Evolutionary conservation across 2,113 vertebrate species (phyloP).

Genomic region (Astur gentilis): DNA sequence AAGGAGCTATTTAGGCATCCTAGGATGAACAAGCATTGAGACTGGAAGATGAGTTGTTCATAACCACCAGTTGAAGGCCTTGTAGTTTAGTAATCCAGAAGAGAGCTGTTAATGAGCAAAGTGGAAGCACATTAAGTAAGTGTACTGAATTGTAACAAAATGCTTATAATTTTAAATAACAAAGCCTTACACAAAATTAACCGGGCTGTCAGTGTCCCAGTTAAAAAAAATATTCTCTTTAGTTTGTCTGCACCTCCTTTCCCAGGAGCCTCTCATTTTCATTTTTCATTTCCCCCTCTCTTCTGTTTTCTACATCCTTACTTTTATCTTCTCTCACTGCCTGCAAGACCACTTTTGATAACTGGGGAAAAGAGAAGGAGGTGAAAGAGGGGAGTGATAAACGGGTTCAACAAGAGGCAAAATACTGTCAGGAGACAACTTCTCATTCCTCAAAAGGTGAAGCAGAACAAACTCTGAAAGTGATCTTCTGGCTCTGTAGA

Average conservation of each 20-base stretch:
- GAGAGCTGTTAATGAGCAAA: conserved; percentile 18
- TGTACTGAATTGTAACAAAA: conserved; percentile 44
- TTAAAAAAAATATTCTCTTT: background rate
- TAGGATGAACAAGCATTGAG: background rate
- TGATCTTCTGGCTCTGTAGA: background rate
- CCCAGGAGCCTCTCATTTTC: background rate
- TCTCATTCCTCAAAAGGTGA: background rate
- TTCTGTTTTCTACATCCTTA: background rate
- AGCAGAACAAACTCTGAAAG: background rate
- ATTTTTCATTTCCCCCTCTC: background rate
- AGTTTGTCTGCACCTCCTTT: background rate
- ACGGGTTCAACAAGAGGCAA: background rate
- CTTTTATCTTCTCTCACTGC: background rate
- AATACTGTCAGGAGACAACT: background rate
- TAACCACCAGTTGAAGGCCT: background rate
- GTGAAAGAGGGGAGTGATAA: background rate
- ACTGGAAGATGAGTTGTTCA: conserved; percentile 27
- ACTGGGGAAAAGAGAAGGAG: background rate
- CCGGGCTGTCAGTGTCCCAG: background rate
- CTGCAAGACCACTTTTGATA: background rate
- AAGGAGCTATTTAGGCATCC: background rate
- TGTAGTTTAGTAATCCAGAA: conserved; percentile 18
- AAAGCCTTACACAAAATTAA: conserved; percentile 34
- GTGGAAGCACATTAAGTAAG: conserved; percentile 38
- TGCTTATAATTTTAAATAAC: conserved; percentile 30